These are phyloP conservation scores for Turdus rufiventris DNA, from an alignment of 2,113 vertebrate genomes.

Conservation along the genomic window DNA sequence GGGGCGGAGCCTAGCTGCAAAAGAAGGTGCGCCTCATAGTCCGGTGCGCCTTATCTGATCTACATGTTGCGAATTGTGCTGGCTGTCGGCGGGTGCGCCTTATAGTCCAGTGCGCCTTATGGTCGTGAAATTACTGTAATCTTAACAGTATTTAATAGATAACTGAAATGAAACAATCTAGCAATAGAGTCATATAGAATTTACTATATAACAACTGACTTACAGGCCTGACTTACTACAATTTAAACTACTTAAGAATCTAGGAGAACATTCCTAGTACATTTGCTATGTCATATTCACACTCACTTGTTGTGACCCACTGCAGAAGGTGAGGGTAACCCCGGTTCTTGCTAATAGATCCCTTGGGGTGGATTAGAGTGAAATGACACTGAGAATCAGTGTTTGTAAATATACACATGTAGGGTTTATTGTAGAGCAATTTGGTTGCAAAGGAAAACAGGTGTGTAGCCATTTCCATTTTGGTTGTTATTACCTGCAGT, in stretches of 20 bases:
- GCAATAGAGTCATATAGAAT: neutral
- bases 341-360: neutral
- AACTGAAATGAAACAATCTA: neutral
- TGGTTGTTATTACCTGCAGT: neutral
- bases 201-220: neutral
- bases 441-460: neutral
- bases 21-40: no score
- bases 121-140: no score
- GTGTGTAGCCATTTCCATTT: neutral
- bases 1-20: no score
- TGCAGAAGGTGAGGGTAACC: neutral
- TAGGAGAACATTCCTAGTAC: neutral
- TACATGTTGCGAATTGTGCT: no score
- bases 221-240: neutral
- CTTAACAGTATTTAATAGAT: neutral
- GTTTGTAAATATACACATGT: neutral
- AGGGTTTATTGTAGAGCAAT: neutral
- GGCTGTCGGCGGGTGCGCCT: no score
- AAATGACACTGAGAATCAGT: neutral
- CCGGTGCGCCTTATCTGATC: no score
- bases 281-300: neutral
- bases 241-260: neutral
- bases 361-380: neutral
- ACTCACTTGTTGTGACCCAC: neutral
- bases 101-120: no score